phyloP scores from a whole-genome alignment of 2,888 invertebrate genomes.

The Desoria tigrina region DNA sequence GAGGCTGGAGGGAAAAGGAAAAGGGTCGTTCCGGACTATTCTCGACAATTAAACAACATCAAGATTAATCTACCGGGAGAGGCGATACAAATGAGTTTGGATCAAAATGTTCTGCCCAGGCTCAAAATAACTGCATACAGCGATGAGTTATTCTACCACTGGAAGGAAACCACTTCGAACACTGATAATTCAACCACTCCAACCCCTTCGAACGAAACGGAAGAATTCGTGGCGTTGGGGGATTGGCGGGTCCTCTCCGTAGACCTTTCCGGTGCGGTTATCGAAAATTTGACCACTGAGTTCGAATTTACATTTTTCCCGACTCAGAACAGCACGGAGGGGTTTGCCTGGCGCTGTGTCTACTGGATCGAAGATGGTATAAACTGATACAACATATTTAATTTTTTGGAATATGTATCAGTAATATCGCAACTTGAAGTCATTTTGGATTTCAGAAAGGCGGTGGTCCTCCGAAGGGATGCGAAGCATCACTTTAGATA shows the following conservation, averaged over 20 bases:
- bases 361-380: slow-evolving; percentile 55
- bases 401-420: slow-evolving; percentile 4
- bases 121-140: slow-evolving; percentile 43
- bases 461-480: slow-evolving; percentile 55
- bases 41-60: slow-evolving; percentile 3
- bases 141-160: slow-evolving; percentile 35
- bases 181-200: neutral
- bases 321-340: slow-evolving; percentile 30
- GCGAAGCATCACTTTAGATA: slow-evolving; percentile 44
- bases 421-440: neutral
- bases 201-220: neutral
- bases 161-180: slow-evolving; percentile 24
- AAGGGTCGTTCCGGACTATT: neutral
- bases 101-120: slow-evolving; percentile 22
- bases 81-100: slow-evolving; percentile 33
- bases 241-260: slow-evolving; percentile 38
- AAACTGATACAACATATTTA: neutral
- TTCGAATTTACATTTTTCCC: slow-evolving; percentile 52
- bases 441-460: slow-evolving; percentile 41
- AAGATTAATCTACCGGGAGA: slow-evolving; percentile 33
- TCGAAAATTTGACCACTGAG: slow-evolving; percentile 51
- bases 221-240: neutral
- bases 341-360: slow-evolving; percentile 53
- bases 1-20: neutral
- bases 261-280: slow-evolving; percentile 31